Evolutionary conservation across 2,888 invertebrate genomes (phyloP).

Genomic region (Acrocera orbiculus): DNA sequence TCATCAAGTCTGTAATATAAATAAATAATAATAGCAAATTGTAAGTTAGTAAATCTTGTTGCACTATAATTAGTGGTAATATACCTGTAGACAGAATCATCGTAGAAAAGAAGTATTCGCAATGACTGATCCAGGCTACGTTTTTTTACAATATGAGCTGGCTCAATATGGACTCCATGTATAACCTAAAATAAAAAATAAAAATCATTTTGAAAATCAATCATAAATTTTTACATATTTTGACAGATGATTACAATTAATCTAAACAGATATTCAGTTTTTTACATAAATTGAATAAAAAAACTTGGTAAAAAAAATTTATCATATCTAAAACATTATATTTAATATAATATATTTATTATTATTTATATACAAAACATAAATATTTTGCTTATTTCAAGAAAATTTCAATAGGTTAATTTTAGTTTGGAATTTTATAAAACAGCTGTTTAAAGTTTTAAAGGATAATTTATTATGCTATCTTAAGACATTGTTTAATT

Average conservation of each 20-base stretch:
- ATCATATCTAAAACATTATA: too few relatives aligned
- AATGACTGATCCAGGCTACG: conserved; percentile 67
- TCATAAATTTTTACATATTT: not conserved
- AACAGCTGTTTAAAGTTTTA: too few relatives aligned
- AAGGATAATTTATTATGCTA: too few relatives aligned
- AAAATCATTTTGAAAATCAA: not conserved
- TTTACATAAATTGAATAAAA: too few relatives aligned
- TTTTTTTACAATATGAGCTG: conserved; percentile 56
- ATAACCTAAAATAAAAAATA: conserved; percentile 44
- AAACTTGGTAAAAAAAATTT: too few relatives aligned
- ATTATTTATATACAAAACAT: too few relatives aligned
- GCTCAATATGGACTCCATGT: conserved; percentile 65
- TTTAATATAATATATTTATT: too few relatives aligned
- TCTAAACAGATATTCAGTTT: not conserved
- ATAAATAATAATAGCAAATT: conserved; percentile 1
- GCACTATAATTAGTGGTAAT: conserved; percentile 16
- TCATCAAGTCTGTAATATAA: conserved; percentile 52
- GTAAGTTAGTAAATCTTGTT: not conserved
- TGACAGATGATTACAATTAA: not conserved
- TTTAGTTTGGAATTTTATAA: too few relatives aligned
- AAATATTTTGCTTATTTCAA: too few relatives aligned
- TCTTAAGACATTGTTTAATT: too few relatives aligned
- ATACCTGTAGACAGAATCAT: conserved; percentile 73
- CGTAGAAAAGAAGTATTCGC: conserved; percentile 69
- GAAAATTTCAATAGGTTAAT: too few relatives aligned